A percentile compares a stretch with the other conserved stretches of the same genome.
These are phyloP conservation scores for Brenthis hecate DNA, from an alignment of 2,888 invertebrate genomes.

Conservation along the genomic window DNA sequence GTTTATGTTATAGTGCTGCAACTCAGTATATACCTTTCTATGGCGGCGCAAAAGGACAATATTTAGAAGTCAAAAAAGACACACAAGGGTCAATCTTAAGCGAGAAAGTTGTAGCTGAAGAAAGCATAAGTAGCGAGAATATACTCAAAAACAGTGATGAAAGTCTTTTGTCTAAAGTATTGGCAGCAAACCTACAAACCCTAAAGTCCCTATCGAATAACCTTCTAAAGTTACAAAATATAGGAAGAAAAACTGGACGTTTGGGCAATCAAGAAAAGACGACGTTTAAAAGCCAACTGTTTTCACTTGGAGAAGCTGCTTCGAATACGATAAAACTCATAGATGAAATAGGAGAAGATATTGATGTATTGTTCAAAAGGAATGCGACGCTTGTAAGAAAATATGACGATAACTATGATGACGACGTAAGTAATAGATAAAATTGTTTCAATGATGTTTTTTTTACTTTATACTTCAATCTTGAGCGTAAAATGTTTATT, in stretches of 20 bases:
- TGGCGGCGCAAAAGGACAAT: constrained; percentile 87
- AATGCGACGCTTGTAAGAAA: constrained; percentile 58
- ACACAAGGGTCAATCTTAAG: constrained; percentile 75
- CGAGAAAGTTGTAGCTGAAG: constrained; percentile 75
- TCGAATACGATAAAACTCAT: constrained; percentile 81
- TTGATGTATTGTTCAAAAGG: constrained; percentile 66
- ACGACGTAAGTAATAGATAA: constrained; percentile 55
- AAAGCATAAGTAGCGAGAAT: constrained; percentile 68
- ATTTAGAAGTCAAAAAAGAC: constrained; percentile 82
- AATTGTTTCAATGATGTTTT: neutral
- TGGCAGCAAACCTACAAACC: constrained; percentile 81
- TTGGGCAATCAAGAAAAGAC: constrained; percentile 79
- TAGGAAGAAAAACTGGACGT: constrained; percentile 82
- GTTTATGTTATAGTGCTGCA: constrained; percentile 51
- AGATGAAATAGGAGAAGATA: constrained; percentile 79
- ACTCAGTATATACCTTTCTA: constrained; percentile 84
- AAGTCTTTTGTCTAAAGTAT: constrained; percentile 67
- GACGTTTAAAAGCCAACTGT: constrained; percentile 81
- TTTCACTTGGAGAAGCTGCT: constrained; percentile 80
- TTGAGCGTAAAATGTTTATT: too few species aligned
- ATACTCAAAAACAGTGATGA: constrained; percentile 66
- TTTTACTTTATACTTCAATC: neutral
- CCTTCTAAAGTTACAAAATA: constrained; percentile 83
- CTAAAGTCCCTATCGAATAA: constrained; percentile 82
- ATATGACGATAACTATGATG: constrained; percentile 52